Conservation (phyloP, 1,140 invertebrate genomes). For the Pseudomyrmex concolor region DNA sequence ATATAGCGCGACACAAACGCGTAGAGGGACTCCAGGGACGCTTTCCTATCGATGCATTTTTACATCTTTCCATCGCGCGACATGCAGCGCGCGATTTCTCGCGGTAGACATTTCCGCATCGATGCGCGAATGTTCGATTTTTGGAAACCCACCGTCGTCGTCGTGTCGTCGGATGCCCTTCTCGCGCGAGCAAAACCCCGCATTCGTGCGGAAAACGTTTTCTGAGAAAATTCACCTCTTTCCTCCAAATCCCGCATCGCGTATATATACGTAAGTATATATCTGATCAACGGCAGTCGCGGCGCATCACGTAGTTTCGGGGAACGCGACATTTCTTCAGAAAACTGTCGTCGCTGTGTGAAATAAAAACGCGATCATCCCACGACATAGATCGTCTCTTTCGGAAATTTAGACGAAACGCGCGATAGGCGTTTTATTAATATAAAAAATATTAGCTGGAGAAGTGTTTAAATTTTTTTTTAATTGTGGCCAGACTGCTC, state of each 20-base stretch:
- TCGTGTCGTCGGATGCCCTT: neutral
- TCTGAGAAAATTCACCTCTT: neutral
- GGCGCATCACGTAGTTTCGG: neutral
- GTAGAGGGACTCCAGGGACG: neutral
- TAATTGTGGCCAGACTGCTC: neutral
- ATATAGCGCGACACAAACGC: neutral
- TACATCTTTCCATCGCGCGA: neutral
- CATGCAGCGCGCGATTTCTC: neutral
- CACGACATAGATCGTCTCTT: neutral
- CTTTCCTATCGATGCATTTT: slow-evolving; percentile 11
- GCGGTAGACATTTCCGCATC: neutral
- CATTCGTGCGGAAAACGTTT: neutral
- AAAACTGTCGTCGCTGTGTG: neutral
- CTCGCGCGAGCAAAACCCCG: neutral
- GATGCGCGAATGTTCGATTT: neutral
- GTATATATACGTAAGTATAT: slow-evolving; percentile 7
- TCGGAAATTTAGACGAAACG: neutral
- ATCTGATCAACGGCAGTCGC: neutral
- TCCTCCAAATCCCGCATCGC: neutral
- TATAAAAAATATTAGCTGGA: neutral
- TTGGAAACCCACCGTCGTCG: neutral
- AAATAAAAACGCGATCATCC: neutral
- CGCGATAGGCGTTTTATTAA: neutral
- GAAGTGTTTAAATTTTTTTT: neutral
- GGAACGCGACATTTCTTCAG: neutral